Base-by-base conservation (phyloP, 2,797 vertebrate genomes). In the Glossophaga mutica region DNA sequence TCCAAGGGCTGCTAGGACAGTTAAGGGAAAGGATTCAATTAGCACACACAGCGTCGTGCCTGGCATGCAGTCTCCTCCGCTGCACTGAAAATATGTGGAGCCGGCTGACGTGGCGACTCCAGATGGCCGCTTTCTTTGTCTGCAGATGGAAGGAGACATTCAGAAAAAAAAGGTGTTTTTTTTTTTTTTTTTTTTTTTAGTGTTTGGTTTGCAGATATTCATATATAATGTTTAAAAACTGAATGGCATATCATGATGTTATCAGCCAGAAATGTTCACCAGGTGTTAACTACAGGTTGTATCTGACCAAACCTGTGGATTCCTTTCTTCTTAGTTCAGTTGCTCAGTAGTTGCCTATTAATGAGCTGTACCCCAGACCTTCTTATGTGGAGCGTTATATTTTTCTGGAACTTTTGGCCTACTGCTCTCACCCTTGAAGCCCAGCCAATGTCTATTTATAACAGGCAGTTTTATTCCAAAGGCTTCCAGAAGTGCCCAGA, bases 361-460 rank as follows among this genome's bases (percentile, higher is more conserved):
- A 81, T 73, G 71, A 91, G 50, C 37, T 77, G 15, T 70, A 68
- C 5, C 24, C 78, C 74, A 96, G 71, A 68, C 37, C 29, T 96
- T 95, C 93, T 94, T 97, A 94, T 68, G 83, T 91, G 76, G 88
- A 82, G 44, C 34, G 9, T 96, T 96, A 37, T 76, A 79, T 91
- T 94, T 95, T 91, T 93, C 81, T 95, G 91, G 78, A 94, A 94
- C 55, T 93, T 93, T 91, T 94, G 84, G 93, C 83, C 91, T 87
- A 84, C 55, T 90, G 52, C 88, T 79, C 34, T 91, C 62, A 74
- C 68, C 57, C 84, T 71, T 96, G 95, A 96, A 95, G 77, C 21
- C 46, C 59, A 70, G 95, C 97, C 96, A 97, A 48, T 62, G 9
- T 91, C 95, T 97, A 96, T 96, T 97, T 96, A 94, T 95, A 97